Evolutionary conservation across 2,797 vertebrate species (phyloP), one percentile per base, ranked within the genome.

Genomic region (Oryzias sinensis): DNA sequence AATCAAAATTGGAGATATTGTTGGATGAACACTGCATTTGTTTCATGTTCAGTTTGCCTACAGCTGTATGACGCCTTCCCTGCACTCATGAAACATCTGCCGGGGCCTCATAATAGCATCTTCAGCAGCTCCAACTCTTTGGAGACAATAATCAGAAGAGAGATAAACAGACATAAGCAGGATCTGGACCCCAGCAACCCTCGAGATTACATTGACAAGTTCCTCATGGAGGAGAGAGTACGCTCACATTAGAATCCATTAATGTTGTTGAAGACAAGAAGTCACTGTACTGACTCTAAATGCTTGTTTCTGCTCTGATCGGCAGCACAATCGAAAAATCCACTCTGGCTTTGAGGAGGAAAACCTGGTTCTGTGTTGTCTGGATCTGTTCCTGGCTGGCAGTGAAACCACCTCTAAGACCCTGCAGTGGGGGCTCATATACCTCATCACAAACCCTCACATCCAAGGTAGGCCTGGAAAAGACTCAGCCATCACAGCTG

Each of bases 381-480:
- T 96, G 0, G 95, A 97, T 69, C 86, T 97, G 42, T 90, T 97
- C 46, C 43, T 94, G 0, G 95, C 94, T 0, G 95, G 95, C 14
- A 95, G 92, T 0, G 94, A 97, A 75, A 95, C 95, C 53, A 93
- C 93, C 0, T 87, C 93, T 0, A 91, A 93, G 0, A 94, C 94
- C 0, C 54, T 97, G 25, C 92, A 90, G 77, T 97, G 95, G 95
- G 94, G 80, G 20, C 65, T 97, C 27, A 80, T 96, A 0, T 95
- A 90, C 46, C 90, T 97, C 79, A 89, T 92, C 49, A 49, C 56
- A 0, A 2, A 93, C 53, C 94, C 92, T 1, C 89, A 93, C 17
- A 84, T 95, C 55, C 94, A 96, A 84, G 92, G 95, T 96, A 63
- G 61, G 83, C 24, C 52, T 24, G 25, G 18, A 15, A 7, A 11